phyloP scores from a whole-genome alignment of 2,797 vertebrate species.

The Miichthys miiuy region DNA sequence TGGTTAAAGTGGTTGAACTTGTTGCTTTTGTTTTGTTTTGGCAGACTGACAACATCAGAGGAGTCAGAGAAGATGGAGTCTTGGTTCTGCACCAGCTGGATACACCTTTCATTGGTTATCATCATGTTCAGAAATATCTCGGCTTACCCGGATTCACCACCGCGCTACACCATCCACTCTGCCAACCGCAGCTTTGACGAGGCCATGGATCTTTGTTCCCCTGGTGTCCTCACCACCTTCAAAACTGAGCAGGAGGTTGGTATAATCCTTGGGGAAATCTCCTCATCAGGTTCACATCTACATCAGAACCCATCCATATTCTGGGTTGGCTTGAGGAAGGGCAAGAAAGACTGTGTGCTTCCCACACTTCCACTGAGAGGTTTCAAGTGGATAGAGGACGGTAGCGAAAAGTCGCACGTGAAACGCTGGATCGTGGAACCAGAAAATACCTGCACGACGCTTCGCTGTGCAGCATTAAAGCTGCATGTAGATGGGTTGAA shows the following conservation, averaged over 20 bases:
- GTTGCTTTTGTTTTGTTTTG: neutral
- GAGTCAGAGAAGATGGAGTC: constrained; percentile 49
- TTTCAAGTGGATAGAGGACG: constrained; percentile 84
- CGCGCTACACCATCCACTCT: constrained; percentile 39
- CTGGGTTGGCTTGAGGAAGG: constrained; percentile 88
- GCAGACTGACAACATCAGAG: constrained; percentile 20
- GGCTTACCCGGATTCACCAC: rapidly evolving
- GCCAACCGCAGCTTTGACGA: constrained; percentile 32
- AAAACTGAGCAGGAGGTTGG: constrained; percentile 66
- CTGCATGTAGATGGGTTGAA: neutral
- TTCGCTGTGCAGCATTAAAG: constrained; percentile 82
- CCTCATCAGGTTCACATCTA: rapidly evolving
- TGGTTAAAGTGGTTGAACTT: no score
- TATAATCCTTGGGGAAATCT: constrained; percentile 66
- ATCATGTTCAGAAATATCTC: constrained; percentile 27
- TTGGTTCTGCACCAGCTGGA: constrained; percentile 29
- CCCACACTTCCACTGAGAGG: constrained; percentile 79
- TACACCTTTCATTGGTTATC: constrained; percentile 57
- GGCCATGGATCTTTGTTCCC: constrained; percentile 57
- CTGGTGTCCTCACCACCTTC: constrained; percentile 81
- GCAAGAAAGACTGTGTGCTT: constrained; percentile 72
- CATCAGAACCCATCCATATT: constrained; percentile 28
- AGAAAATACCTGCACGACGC: constrained; percentile 66
- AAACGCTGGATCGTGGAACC: constrained; percentile 84
- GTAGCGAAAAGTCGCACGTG: constrained; percentile 35